Percentiles rank a stretch among this genome's conserved stretches.
These are phyloP conservation scores for Bombyx mori DNA, from an alignment of 1,140 invertebrate genomes.

Conservation along the genomic window ASM3026992v2 NC_085117.1:2474501-2475000, in stretches of 20 bases:
- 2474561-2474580: too few relatives aligned
- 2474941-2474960: neutral
- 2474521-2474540: too few relatives aligned
- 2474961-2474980: too few relatives aligned
- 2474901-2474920: slow-evolving; percentile 24
- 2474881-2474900: slow-evolving; percentile 34
- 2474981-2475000: too few relatives aligned
- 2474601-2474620: too few relatives aligned
- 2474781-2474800: slow-evolving; percentile 25
- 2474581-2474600: too few relatives aligned
- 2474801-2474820: slow-evolving; percentile 26
- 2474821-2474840: slow-evolving; percentile 17
- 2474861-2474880: slow-evolving; percentile 23
- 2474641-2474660: too few relatives aligned
- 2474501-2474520: too few relatives aligned
- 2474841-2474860: slow-evolving; percentile 28
- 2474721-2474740: neutral
- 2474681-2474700: neutral
- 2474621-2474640: too few relatives aligned
- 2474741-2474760: neutral
- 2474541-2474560: too few relatives aligned
- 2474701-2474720: neutral
- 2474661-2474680: too few relatives aligned
- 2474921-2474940: slow-evolving; percentile 7
- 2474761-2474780: neutral